Evolutionary conservation across 1,140 invertebrate species (phyloP), one percentile per base, ranked within the genome.

Genomic region (Lordiphosa mommai): DNA sequence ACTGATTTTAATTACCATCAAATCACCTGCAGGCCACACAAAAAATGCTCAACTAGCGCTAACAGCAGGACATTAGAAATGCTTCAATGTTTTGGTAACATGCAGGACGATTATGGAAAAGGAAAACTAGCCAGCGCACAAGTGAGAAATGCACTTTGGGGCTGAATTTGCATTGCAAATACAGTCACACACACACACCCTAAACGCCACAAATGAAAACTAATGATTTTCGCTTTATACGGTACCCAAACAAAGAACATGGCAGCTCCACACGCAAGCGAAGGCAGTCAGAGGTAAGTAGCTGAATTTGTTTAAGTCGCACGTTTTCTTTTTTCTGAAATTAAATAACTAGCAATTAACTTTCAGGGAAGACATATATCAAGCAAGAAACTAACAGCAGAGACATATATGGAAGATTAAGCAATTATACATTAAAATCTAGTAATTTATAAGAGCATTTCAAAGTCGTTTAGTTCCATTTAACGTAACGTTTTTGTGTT

Each of bases 171-270:
- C 61, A 66, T 57, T 66, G 56, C 63, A 66, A 57, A 57, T 57
- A 23, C 43, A 16, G 20, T 8, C 23, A 29, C 27, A 12, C 38
- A 41, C 30, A 48, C 33, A 30, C 23, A 40, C 13, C 43, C 61
- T 66, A 66, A 66, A 66, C 61, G 63, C 41, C 65, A 34, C 60
- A 68, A 68, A 68, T 68, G 38, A 68, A 68, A 68, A 68, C 52
- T 66, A 66, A 70, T 76, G 55, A 44, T 50, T 46, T 52, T 37
- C 23, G 6, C 12, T n/a, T 32, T 50, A 38, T 2, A 16, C 64
- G 44, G 63, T 61, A 63, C 46, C 58, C 46, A 30, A 16, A 61
- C 33, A 46, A 29, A 36, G 44, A 20, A 29, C 20, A 60, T 55
- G 38, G 29, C 58, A 13, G 37, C 37, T 61, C 36, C 60, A 63